Conservation (phyloP, 1,140 invertebrate species). For the Ostrea edulis region DNA sequence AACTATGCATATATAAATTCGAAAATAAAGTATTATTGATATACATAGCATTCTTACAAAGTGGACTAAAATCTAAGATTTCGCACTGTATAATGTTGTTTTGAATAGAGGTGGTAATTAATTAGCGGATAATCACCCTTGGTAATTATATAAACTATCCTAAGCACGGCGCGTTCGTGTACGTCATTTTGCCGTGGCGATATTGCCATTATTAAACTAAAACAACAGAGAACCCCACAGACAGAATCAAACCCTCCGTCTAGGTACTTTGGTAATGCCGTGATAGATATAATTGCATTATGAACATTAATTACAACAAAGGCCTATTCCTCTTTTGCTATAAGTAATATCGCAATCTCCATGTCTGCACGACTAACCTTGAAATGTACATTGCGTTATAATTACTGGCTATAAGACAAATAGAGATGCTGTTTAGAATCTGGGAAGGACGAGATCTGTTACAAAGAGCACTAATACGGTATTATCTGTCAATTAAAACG, state of each 20-base stretch:
- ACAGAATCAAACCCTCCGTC: neutral
- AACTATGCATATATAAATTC: no score
- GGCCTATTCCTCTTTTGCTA: neutral
- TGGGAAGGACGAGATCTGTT: neutral
- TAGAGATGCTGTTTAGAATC: neutral
- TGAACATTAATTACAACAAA: neutral
- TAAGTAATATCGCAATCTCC: neutral
- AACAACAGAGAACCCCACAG: neutral
- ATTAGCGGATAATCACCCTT: no score
- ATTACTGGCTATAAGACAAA: neutral
- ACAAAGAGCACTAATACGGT: neutral
- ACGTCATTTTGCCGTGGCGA: neutral
- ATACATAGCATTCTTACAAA: no score
- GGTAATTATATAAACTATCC: no score
- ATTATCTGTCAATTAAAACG: neutral
- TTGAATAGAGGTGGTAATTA: no score
- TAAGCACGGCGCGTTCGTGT: no score
- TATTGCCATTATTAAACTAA: neutral
- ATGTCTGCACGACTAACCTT: neutral
- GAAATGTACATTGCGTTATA: neutral
- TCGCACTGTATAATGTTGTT: no score
- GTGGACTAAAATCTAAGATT: no score
- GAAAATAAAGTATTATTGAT: no score
- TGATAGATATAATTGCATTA: neutral
- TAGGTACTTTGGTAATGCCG: neutral